A percentile compares a stretch with the other conserved stretches of the same genome.
Evolutionary conservation across 2,113 vertebrate species (phyloP).

Genomic region (Cyprinodon tularosa): DNA sequence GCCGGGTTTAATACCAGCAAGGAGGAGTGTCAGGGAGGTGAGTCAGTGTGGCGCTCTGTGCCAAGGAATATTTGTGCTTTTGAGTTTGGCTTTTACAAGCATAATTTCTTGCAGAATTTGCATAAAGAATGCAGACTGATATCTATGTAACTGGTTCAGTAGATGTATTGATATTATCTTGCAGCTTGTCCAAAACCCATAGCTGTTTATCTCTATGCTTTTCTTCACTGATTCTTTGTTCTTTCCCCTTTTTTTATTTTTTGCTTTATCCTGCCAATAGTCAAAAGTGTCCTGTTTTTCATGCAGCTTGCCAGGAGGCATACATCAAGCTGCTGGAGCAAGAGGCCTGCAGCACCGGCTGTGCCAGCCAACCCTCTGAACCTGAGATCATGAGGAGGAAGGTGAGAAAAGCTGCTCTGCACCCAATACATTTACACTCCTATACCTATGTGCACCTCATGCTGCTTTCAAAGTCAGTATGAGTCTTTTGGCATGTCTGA

Average conservation of each 20-base stretch:
- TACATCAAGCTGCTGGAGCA: constrained; percentile 88
- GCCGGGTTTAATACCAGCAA: constrained; percentile 89
- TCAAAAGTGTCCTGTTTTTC: constrained; percentile 20
- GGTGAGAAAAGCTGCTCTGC: constrained; percentile 72
- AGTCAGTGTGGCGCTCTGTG: constrained; percentile 46
- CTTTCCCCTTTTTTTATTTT: constrained; percentile 6
- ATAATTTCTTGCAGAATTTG: neutral
- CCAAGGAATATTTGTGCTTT: neutral
- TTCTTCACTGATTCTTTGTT: neutral
- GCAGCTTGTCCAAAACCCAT: neutral
- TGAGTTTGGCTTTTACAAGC: neutral
- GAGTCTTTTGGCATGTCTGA: neutral
- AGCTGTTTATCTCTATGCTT: neutral
- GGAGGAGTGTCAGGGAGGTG: constrained; percentile 92
- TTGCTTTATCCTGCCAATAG: neutral
- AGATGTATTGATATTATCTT: constrained; percentile 17
- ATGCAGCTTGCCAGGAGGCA: constrained; percentile 90
- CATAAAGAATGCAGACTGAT: neutral
- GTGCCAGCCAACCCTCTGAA: constrained; percentile 86
- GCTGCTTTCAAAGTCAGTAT: neutral
- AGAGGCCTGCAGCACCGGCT: constrained; percentile 88
- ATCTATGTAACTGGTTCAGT: constrained; percentile 10
- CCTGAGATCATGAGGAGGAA: constrained; percentile 85
- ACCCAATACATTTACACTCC: constrained; percentile 3
- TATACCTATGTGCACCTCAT: constrained; percentile 5